Evolutionary conservation across 2,888 invertebrate species (phyloP).

Genomic region (Ornithoptera priamus): DNA sequence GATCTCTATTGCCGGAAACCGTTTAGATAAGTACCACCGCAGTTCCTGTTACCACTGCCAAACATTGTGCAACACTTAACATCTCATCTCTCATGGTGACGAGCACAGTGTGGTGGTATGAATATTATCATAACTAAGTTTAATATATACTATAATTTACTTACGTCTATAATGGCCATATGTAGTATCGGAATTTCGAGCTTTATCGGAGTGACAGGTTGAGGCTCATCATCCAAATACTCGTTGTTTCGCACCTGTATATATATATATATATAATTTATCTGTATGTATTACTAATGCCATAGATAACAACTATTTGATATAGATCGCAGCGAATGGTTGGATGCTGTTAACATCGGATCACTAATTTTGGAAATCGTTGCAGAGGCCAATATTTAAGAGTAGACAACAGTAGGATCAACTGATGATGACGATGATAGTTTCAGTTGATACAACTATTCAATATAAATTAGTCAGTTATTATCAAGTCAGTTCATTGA

Average conservation of each 20-base stretch:
- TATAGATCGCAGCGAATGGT: not conserved
- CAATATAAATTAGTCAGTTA: no score
- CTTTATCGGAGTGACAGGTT: conserved; percentile 53
- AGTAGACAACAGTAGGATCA: no score
- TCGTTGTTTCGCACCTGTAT: conserved; percentile 46
- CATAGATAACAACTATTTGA: not conserved
- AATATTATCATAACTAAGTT: no score
- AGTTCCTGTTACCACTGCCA: no score
- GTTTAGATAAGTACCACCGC: no score
- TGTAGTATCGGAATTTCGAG: conserved; percentile 68
- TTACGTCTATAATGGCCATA: conserved; percentile 69
- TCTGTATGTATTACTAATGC: not conserved
- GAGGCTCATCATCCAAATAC: conserved; percentile 59
- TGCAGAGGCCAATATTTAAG: not conserved
- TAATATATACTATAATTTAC: conserved; percentile 31
- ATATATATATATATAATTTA: not conserved
- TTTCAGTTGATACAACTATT: no score
- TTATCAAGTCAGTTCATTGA: no score
- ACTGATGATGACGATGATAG: no score
- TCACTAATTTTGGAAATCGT: not conserved
- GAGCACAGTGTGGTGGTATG: no score
- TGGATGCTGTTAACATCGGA: not conserved
- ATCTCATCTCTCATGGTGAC: no score
- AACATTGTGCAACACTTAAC: no score
- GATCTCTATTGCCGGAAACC: no score